phyloP scores from a whole-genome alignment of 2,888 invertebrate species.

The Chromoteleia sp. region DNA sequence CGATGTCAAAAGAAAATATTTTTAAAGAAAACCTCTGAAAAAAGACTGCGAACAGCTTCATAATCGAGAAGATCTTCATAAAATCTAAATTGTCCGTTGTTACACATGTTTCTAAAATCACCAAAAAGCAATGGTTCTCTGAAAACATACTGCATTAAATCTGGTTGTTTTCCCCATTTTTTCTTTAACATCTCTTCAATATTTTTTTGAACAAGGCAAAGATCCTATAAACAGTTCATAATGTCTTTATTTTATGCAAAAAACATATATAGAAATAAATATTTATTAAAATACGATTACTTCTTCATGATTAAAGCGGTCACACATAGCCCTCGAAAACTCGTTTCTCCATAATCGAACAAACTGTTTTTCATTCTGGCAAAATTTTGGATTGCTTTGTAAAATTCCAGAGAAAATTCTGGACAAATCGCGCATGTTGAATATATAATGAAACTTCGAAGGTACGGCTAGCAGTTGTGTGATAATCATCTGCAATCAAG shows the following conservation, averaged over 20 bases:
- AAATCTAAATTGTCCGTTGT: slow-evolving; percentile 91
- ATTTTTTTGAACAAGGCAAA: slow-evolving; percentile 87
- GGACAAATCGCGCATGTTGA: slow-evolving; percentile 96
- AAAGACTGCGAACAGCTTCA: slow-evolving; percentile 93
- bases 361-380: slow-evolving; percentile 89
- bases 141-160: slow-evolving; percentile 88
- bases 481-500: slow-evolving; percentile 87
- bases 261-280: background rate
- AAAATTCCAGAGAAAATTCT: slow-evolving; percentile 93
- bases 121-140: slow-evolving; percentile 95
- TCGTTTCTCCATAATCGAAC: slow-evolving; percentile 97
- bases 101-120: slow-evolving; percentile 94
- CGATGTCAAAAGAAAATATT: background rate
- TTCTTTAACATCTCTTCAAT: slow-evolving; percentile 87
- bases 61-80: slow-evolving; percentile 97
- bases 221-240: slow-evolving; percentile 86
- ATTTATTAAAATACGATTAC: slow-evolving; percentile 79
- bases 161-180: slow-evolving; percentile 85
- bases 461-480: slow-evolving; percentile 95
- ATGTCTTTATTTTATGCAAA: background rate
- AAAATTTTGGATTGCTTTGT: slow-evolving; percentile 90
- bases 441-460: slow-evolving; percentile 97
- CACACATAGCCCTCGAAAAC: slow-evolving; percentile 93
- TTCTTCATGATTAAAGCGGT: slow-evolving; percentile 90
- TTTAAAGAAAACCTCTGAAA: slow-evolving; percentile 89